Percentiles rank a stretch among this genome's conserved stretches.
Evolutionary conservation across 1,140 invertebrate genomes (phyloP).

Genomic region (Drosophila bocqueti): DNA sequence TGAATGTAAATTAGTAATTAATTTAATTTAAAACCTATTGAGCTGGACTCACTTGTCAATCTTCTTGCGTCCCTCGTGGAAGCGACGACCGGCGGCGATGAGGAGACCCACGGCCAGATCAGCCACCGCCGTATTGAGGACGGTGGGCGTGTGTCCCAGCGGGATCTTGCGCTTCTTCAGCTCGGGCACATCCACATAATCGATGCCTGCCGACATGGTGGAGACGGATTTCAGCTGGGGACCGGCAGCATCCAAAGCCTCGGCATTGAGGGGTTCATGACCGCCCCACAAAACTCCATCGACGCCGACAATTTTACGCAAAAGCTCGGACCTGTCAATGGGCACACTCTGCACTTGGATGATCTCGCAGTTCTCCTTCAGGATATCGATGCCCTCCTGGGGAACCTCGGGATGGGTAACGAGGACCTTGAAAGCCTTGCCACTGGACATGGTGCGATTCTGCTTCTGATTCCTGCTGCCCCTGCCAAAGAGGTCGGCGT

Average conservation of each 20-base stretch:
- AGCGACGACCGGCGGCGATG: conserved; percentile 86
- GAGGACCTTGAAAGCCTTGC: conserved; percentile 81
- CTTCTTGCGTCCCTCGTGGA: conserved; percentile 90
- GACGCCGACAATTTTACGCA: conserved; percentile 87
- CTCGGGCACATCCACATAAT: conserved; percentile 91
- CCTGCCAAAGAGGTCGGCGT: conserved; percentile 56
- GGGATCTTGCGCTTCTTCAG: conserved; percentile 89
- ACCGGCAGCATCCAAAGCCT: conserved; percentile 90
- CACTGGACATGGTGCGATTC: conserved; percentile 60
- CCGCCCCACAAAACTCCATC: conserved; percentile 89
- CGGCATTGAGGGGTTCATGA: conserved; percentile 90
- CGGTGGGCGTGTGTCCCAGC: conserved; percentile 95
- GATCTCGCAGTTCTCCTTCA: conserved; percentile 74
- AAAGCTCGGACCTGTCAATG: conserved; percentile 85
- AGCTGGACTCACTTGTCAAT: conserved; percentile 70
- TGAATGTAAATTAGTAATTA: too few species aligned
- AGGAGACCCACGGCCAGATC: conserved; percentile 91
- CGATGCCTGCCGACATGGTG: conserved; percentile 95
- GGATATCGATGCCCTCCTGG: conserved; percentile 82
- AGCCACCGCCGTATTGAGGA: conserved; percentile 95
- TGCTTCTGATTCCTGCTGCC: conserved; percentile 32
- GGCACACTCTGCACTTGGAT: conserved; percentile 67
- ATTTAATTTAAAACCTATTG: neutral
- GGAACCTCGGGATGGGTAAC: conserved; percentile 85
- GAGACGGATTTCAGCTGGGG: conserved; percentile 92